Base-by-base conservation (phyloP, 2,888 invertebrate species). In the Automeris io region DNA sequence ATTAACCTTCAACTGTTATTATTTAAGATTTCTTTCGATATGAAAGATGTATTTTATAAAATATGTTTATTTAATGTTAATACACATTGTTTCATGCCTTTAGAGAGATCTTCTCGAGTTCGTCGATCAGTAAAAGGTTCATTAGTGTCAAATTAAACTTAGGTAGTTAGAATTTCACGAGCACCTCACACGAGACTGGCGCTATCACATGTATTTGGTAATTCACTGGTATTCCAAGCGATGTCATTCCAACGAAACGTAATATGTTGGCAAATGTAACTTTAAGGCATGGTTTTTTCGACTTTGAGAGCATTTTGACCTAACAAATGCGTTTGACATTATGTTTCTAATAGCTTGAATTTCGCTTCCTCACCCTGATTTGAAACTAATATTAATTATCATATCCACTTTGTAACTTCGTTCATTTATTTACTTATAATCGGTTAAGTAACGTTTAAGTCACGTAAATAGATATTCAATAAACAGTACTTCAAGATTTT, bases 241-340 rank as follows among this genome's bases (percentile, higher is more conserved):
- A 82, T 82, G 83, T 83, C 81, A 81, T 79, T 79, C 83, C 83
- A 82, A 82, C 78, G 57, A 41, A 44, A 42, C 32, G 40, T 22
- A 39, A 16, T 35, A 18, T 13, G 4, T 32, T 13, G 13, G 25
- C 13, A 13, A 24, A 18, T 26, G 26, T 38, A 24, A 25, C 11
- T 64, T 37, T 81, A 78, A 80, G 76, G 81, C 79, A 80, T 81
- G 81, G 74, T 79, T 76, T 73, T 76, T 57, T 48, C 52, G 25
- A 41, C 6, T 60, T 59, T 62, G 61, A 61, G 39, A 67, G 70
- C 70, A 70, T 74, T 67, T 68, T 74, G 65, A 59, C 61, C 71
- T 80, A 80, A 82, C 81, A 67, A 62, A 44, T 47, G 67, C 62
- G 65, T 70, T 49, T 55, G 34, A 34, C 19, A 13, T 32, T 18